phyloP scores from a whole-genome alignment of 2,113 vertebrate genomes.

The Ranitomeya variabilis region DNA sequence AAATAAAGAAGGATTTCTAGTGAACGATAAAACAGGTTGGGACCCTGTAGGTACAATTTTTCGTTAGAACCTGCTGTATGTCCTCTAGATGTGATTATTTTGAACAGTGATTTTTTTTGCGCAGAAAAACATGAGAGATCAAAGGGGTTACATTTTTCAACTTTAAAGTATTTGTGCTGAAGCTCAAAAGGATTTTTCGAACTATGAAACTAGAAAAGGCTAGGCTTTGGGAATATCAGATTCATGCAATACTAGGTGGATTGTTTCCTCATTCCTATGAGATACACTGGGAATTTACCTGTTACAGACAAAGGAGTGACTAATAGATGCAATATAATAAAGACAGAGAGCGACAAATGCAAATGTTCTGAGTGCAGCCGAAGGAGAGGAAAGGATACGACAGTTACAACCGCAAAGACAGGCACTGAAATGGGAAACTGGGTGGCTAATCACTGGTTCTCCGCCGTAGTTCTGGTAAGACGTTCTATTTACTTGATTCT shows the following conservation, averaged over 20 bases:
- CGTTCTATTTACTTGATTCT: background rate
- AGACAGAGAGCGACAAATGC: background rate
- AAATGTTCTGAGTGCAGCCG: background rate
- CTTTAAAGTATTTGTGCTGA: background rate
- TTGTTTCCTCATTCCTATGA: conserved; percentile 38
- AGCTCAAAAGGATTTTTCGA: background rate
- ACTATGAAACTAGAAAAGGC: background rate
- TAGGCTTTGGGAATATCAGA: background rate
- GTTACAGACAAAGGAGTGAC: conserved; percentile 20
- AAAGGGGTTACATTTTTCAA: background rate
- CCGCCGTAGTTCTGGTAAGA: conserved; percentile 79
- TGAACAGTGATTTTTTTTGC: too few relatives aligned
- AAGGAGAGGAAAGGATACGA: background rate
- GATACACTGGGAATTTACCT: conserved; percentile 42
- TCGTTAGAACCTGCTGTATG: too few relatives aligned
- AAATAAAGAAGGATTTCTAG: too few relatives aligned
- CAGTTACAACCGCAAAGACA: background rate
- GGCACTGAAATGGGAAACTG: conserved; percentile 78
- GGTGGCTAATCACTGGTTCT: conserved; percentile 83
- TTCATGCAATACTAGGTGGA: conserved; percentile 12
- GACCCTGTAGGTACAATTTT: too few relatives aligned
- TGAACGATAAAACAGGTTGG: too few relatives aligned
- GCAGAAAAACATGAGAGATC: too few relatives aligned
- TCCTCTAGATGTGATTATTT: too few relatives aligned
- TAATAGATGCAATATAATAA: background rate